Base-by-base conservation (phyloP, 2,888 invertebrate species). In the Orchestes rusci region DNA sequence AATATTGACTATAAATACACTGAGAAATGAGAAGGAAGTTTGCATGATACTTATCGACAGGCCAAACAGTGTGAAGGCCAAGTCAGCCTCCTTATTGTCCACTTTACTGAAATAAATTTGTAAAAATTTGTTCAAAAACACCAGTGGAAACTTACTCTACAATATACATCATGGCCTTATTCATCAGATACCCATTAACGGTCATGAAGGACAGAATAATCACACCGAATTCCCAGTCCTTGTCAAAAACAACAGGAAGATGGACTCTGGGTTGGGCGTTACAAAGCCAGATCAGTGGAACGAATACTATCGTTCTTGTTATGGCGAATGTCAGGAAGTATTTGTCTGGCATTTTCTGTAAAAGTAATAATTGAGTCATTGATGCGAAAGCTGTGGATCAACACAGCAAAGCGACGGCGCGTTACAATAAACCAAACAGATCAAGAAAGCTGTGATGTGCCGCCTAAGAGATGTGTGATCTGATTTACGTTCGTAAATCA, bases 121-220 rank as follows among this genome's bases (percentile, higher is more conserved):
- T n/a, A n/a, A n/a, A n/a, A n/a, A n/a, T n/a, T n/a, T n/a, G n/a
- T n/a, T n/a, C n/a, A n/a, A n/a, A n/a, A n/a, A n/a, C n/a, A n/a
- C n/a, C n/a, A n/a, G n/a, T n/a, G n/a, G 17, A 16, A 16, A 33
- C 33, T 32, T 34, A 41, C 41, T 27, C 8, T 18, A 20, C 48
- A 36, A 39, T 50, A 50, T 12, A 7, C 18, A 36, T 5, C 20
- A 36, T 30, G 43, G 51, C 18, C 19, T 16, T 8, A 18, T 42
- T 34, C 5, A 42, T 4, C n/a, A 35, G 3, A 37, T 18, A 5
- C n/a, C 43, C 43, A 31, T 45, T 53, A 16, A 47, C 46, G 18
- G 53, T 39, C 35, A 46, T 50, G 23, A 50, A 48, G 16, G 41
- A 42, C 2, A 37, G 44, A 17, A 53, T 15, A 20, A 56, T 53